Evolutionary conservation across 2,888 invertebrate species (phyloP), one percentile per base, ranked within the genome.

Genomic region (Eudemis profundana): DNA sequence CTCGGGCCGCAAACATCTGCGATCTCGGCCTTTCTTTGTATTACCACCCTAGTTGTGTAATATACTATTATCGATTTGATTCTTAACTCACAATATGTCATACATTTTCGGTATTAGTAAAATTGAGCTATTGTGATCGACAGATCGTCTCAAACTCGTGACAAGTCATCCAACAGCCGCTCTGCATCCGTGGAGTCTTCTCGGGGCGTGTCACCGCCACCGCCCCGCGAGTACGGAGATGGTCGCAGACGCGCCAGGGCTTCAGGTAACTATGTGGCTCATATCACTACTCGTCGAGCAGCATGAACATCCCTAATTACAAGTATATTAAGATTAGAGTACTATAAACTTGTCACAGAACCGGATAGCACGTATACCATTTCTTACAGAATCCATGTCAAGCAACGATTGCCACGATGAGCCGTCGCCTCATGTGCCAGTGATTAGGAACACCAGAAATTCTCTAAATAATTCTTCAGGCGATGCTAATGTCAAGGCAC

Each of bases 91-190:
- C n/a, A n/a, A n/a, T n/a, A n/a, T n/a, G n/a, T n/a, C n/a, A n/a
- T n/a, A n/a, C n/a, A n/a, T n/a, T n/a, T n/a, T n/a, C n/a, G n/a
- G n/a, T n/a, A n/a, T n/a, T n/a, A n/a, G n/a, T n/a, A n/a, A n/a
- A n/a, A n/a, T n/a, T n/a, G n/a, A n/a, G n/a, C n/a, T n/a, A 33
- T 51, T 2, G 17, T 23, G 21, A 10, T 42, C 2, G 4, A 44
- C 64, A 92, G 95, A 68, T 86, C 90, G 40, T 93, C 94, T 0
- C 91, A 94, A 60, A 94, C 94, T 36, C 93, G 95, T 54, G 96
- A 96, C 70, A 95, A 95, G 79, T 95, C 95, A 68, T 94, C 94
- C 1, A 86, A 87, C 68, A 94, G 94, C 23, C 86, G 92, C 2
- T 93, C 93, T 14, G 87, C 89, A 15, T 92, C 92, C 0, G 91